A percentile compares a stretch with the other conserved stretches of the same genome.
phyloP scores from a whole-genome alignment of 2,888 invertebrate genomes.

The Dermolepida albohirtum region DNA sequence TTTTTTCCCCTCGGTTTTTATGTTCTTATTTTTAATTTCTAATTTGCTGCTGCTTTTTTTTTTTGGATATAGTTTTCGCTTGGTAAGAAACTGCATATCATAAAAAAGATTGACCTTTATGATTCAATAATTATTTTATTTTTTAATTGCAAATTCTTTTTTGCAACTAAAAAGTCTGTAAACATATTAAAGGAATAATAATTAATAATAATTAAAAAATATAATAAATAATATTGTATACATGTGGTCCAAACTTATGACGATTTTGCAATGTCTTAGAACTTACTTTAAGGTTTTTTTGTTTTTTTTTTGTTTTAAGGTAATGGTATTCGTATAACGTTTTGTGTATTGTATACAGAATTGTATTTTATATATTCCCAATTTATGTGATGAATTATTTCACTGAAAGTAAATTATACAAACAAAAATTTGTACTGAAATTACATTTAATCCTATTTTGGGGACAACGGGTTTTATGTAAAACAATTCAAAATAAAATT shows the following conservation, averaged over 20 bases:
- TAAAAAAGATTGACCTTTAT: constrained; percentile 21
- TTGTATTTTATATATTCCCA: constrained; percentile 39
- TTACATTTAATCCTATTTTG: no score
- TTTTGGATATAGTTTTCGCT: constrained; percentile 25
- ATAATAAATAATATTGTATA: constrained; percentile 40
- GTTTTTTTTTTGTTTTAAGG: constrained; percentile 37
- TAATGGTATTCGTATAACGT: constrained; percentile 45
- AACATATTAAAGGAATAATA: constrained; percentile 37
- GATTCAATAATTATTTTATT: constrained; percentile 6
- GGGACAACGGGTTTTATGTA: no score
- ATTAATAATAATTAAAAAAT: constrained; percentile 37
- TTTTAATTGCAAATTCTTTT: constrained; percentile 26
- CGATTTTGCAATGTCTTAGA: constrained; percentile 54
- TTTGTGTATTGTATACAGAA: constrained; percentile 48
- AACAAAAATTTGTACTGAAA: background rate
- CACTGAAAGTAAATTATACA: background rate
- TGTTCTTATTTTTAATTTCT: constrained; percentile 17
- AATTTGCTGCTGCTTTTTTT: constrained; percentile 20
- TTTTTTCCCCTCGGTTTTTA: constrained; percentile 10
- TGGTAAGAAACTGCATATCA: constrained; percentile 34
- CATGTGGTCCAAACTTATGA: constrained; percentile 55
- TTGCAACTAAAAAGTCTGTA: constrained; percentile 44
- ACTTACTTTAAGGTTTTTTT: constrained; percentile 52
- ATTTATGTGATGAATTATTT: background rate
- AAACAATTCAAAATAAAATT: no score